These are phyloP conservation scores for Patella pellucida DNA, from an alignment of 2,888 invertebrate genomes.

Conservation along the genomic window DNA sequence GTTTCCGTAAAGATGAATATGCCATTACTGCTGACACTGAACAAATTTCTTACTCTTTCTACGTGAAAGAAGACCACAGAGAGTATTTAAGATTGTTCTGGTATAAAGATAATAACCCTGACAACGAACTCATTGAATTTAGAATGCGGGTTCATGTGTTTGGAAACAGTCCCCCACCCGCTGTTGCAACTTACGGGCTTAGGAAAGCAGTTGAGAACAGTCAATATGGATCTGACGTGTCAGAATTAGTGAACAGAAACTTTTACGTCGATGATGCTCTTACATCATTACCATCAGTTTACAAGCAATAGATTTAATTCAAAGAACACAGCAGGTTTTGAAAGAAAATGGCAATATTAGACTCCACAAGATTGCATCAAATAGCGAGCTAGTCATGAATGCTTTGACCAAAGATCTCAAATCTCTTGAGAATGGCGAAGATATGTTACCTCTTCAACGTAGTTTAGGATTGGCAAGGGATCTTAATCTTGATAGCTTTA, in stretches of 20 bases:
- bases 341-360: conserved; percentile 26
- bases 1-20: conserved; percentile 31
- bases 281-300: conserved; percentile 16
- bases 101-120: conserved; percentile 20
- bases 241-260: conserved; percentile 27
- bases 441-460: conserved; percentile 19
- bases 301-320: conserved; percentile 19
- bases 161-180: conserved; percentile 25
- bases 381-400: not conserved
- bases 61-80: conserved; percentile 19
- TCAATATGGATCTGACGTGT: conserved; percentile 14
- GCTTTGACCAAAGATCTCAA: conserved; percentile 23
- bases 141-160: conserved; percentile 19
- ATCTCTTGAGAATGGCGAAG: conserved; percentile 19
- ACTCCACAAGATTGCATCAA: conserved; percentile 33
- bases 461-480: conserved; percentile 23
- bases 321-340: conserved; percentile 26
- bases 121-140: conserved; percentile 22
- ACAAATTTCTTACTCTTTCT: conserved; percentile 1
- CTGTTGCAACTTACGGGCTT: conserved; percentile 31
- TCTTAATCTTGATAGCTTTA: conserved; percentile 17
- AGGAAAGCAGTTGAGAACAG: conserved; percentile 21
- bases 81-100: conserved; percentile 28
- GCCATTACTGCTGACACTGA: conserved; percentile 29
- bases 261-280: conserved; percentile 41